Percentiles rank a stretch among this genome's conserved stretches.
These are phyloP conservation scores for Alosa alosa DNA, from an alignment of 2,113 vertebrate species.

Conservation along the genomic window DNA sequence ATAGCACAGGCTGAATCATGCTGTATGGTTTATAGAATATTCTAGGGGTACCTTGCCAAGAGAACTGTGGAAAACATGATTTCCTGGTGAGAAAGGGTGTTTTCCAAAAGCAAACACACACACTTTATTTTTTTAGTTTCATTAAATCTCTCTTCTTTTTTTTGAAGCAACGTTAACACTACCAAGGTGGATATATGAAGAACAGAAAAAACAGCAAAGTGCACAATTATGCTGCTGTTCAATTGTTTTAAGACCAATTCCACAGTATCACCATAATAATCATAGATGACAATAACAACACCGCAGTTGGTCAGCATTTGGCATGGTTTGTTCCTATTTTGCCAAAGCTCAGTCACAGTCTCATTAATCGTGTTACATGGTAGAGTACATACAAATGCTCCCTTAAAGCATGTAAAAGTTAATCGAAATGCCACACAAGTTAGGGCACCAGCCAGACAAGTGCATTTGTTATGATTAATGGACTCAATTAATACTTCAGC, in stretches of 20 bases:
- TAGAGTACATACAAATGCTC: background rate
- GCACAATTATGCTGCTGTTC: background rate
- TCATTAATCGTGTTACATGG: background rate
- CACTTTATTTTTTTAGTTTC: background rate
- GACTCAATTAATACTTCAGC: constrained; percentile 6
- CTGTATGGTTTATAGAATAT: background rate
- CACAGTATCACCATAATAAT: background rate
- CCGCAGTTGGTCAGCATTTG: background rate
- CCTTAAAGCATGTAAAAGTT: background rate
- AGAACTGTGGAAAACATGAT: background rate
- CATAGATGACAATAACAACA: background rate
- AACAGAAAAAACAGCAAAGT: background rate
- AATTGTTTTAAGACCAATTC: background rate
- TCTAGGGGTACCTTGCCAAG: background rate
- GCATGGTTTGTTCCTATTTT: background rate
- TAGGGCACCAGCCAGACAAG: background rate
- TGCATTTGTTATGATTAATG: constrained; percentile 18
- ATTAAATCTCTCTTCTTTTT: background rate
- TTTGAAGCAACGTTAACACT: background rate
- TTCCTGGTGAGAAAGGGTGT: background rate
- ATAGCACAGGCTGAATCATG: background rate
- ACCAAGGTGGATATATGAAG: background rate
- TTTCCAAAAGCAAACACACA: background rate
- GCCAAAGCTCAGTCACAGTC: background rate
- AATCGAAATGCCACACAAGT: constrained; percentile 18